Base-by-base conservation (phyloP, 1,140 invertebrate species). In the Diachasmimorpha longicaudata region DNA sequence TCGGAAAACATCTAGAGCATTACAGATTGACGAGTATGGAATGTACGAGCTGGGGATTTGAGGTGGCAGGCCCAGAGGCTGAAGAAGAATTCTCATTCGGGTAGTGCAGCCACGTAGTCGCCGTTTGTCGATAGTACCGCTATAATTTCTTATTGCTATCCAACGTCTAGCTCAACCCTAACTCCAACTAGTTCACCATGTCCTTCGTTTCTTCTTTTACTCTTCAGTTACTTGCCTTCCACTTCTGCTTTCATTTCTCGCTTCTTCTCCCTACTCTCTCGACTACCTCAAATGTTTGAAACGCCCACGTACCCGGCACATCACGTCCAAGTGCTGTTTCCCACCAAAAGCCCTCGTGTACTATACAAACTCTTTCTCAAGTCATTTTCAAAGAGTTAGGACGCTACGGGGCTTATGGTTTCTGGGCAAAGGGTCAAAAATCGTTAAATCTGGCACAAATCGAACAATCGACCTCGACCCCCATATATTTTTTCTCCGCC, bases 131-230 rank as follows among this genome's bases (percentile, higher is more conserved):
- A 89, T 87, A 84, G 85, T 84, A 85, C 87, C 87, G 87, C 87
- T 89, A 89, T 89, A 89, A 89, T 89, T 89, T 84, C 86, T 89
- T 89, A 89, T 89, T 89, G 87, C 87, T 88, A 83, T 82, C 79
- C 85, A 83, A 85, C 81, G 80, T 82, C 81, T 78, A 83, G 78
- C 79, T 81, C 75, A 79, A 79, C 78, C 81, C 81, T 80, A 80
- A 80, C 58, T 79, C 81, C 79, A 74, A 77, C 75, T 77, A 72
- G 70, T 46, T 25, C 52, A 58, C 48, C 58, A 79, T 75, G 77
- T 77, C 71, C 75, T 67, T 76, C 66, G 44, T 74, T 19, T 52
- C 71, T 75, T 67, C 74, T 73, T 72, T 67, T 72, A 63, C 63
- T 67, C 69, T 52, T 72, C 71, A 42, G 13, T 13, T 42, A 4